Evolutionary conservation across 2,888 invertebrate species (phyloP), one percentile per base, ranked within the genome.

Genomic region (Anorthoa munda): DNA sequence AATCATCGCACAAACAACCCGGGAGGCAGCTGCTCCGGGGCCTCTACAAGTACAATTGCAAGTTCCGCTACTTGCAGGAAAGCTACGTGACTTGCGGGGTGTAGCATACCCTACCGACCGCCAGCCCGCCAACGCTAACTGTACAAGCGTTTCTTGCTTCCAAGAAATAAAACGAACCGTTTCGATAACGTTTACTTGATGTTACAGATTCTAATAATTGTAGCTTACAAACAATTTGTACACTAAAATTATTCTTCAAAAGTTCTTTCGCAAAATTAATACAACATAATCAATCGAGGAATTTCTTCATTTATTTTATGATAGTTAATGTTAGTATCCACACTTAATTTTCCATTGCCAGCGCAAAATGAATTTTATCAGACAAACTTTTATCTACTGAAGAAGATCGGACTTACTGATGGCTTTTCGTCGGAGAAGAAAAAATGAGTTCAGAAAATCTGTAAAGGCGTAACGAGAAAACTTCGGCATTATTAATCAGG

Each of bases 381-480:
- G 21, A 63, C 23, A 60, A 75, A 78, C 79, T 66, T 79, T 75
- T 66, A 59, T 64, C n/a, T 48, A 46, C 39, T 60, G 26, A 69
- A 73, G 46, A 65, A 80, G 31, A 58, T 66, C 31, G 50, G 60
- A 81, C 51, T 72, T 63, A 66, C 66, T 66, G 71, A 78, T 80
- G 61, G 72, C 72, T 78, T 80, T 79, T 76, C 70, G 70, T 72
- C 72, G 71, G 80, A 85, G 77, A 81, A 83, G 73, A 69, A 86
- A 78, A 75, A 86, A 86, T 79, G 68, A 73, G 70, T 79, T 73
- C 59, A 76, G 66, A 73, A 80, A 81, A 86, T 83, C 81, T 82
- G 55, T 79, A 79, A 81, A 82, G 79, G 72, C 75, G 77, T 78
- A 85, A 87, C 74, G 74, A 81, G 79, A 80, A 78, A 84, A 82